Percentiles rank a stretch among this genome's conserved stretches.
Conservation (phyloP, 1,140 invertebrate genomes). For the Drosophila seguyi region DNA sequence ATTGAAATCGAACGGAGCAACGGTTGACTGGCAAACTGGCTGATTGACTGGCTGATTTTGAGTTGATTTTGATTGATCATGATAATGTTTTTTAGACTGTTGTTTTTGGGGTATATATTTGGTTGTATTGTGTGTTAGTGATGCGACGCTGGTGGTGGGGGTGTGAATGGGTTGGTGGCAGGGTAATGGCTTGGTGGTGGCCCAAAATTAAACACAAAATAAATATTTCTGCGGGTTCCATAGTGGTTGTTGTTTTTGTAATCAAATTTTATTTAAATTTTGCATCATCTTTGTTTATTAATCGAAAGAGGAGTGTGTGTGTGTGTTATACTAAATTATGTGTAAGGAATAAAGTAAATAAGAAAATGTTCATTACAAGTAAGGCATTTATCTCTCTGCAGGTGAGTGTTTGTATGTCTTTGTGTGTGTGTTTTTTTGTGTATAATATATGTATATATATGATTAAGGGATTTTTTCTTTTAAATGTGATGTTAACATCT, state of each 20-base stretch:
- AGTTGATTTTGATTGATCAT: conserved; percentile 72
- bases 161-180: conserved; percentile 23
- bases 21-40: conserved; percentile 42
- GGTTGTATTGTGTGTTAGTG: conserved; percentile 40
- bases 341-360: conserved; percentile 63
- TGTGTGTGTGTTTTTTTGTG: conserved; percentile 22
- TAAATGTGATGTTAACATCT: conserved; percentile 66
- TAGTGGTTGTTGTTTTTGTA: conserved; percentile 30
- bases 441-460: conserved; percentile 38
- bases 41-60: conserved; percentile 30
- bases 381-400: conserved; percentile 59
- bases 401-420: conserved; percentile 46
- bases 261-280: conserved; percentile 58
- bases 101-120: conserved; percentile 27
- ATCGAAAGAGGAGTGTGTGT: conserved; percentile 53
- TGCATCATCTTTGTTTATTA: conserved; percentile 56
- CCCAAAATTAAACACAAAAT: conserved; percentile 58
- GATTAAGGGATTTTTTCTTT: conserved; percentile 23
- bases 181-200: conserved; percentile 23
- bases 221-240: conserved; percentile 32
- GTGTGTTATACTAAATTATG: conserved; percentile 54
- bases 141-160: conserved; percentile 45
- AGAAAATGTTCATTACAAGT: conserved; percentile 62
- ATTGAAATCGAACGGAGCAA: conserved; percentile 40
- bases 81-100: conserved; percentile 78